Base-by-base conservation (phyloP, 2,888 invertebrate species). In the Microplitis manilae region DNA sequence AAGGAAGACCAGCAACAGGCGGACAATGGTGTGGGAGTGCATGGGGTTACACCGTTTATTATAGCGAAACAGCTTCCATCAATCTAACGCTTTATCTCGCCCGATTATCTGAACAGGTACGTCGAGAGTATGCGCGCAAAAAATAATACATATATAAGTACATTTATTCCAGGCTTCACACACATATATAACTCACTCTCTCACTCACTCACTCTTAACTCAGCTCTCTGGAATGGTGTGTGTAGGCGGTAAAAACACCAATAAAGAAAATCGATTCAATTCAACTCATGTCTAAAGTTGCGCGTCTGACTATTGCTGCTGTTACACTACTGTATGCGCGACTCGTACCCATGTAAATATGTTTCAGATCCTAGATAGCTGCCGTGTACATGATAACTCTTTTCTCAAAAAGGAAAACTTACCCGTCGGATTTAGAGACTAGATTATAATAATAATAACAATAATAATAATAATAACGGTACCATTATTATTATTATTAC, bases 21-120 rank as follows among this genome's bases (percentile, higher is more conserved):
- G 96, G 96, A 6, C 94, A 95, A 88, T 96, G 95, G 95, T 96
- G 96, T 83, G 96, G 96, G 67, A 94, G 94, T 65, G 95, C 95
- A 0, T 95, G 95, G 94, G 95, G 95, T 6, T 95, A 95, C 89
- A 95, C 95, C 0, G 95, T 96, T 70, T 96, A 95, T 90, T 96
- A 95, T 92, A 95, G 95, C 89, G 95, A 96, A 90, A 94, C 95
- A 7, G 92, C 94, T 82, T 95, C 94, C 82, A 94, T 96, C 83
- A 95, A 95, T 90, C 92, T 96, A 89, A 94, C 95, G 7, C 91
- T 96, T 77, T 92, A 93, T 86, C 90, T 95, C 81, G 93, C 94
- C 84, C 92, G 93, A 81, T 91, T 95, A 73, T 94, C 94, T 84
- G 94, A 94, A 91, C 94, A 95, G 94, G 95, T 95, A 86, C 89